Base-by-base conservation (phyloP, 1,140 invertebrate genomes). In the Eumaeus atala region DNA sequence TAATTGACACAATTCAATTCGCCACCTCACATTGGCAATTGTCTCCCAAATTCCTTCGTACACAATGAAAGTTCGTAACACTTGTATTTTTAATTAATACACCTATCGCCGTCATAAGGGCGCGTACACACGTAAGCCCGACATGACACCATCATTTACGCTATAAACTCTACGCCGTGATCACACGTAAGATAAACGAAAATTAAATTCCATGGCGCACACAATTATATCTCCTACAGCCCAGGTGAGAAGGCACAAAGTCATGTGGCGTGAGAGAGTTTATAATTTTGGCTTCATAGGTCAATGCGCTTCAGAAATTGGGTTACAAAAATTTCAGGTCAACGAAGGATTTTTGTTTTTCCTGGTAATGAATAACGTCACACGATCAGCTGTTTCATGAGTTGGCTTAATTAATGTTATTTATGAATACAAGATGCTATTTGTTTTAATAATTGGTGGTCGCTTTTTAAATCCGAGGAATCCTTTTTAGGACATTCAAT, bases 71-170 rank as follows among this genome's bases (percentile, higher is more conserved):
- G 21, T 28, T 44, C 3, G 9, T 44, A 44, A 18, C 40, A 44
- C 40, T 17, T 44, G 40, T 44, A 44, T 44, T 44, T 44, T 44
- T 44, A 44, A 44, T 44, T 44, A 44, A 14, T 44, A 44, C 35
- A 37, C 40, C 16, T 44, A 44, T 16, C 16, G 12, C 16, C 17
- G 16, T 16, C 17, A 16, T 40, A 40, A 40, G 38, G 38, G 38
- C 40, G 40, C 40, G 40, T 16, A 7, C 38, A 40, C 38, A 40
- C 38, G 21, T 28, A 28, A 28, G 21, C 21, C 6, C 38, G n/a
- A 44, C 40, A 16, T 44, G 40, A 44, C 40, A 28, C 21, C 21
- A 44, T 17, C 40, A 16, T 17, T 44, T 16, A 16, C 16, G 9
- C 40, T 44, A 44, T 44, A 44, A 44, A 44, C 14, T 44, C 40